Evolutionary conservation across 2,113 vertebrate genomes (phyloP).

Genomic region (Paradisaea rubra): DNA sequence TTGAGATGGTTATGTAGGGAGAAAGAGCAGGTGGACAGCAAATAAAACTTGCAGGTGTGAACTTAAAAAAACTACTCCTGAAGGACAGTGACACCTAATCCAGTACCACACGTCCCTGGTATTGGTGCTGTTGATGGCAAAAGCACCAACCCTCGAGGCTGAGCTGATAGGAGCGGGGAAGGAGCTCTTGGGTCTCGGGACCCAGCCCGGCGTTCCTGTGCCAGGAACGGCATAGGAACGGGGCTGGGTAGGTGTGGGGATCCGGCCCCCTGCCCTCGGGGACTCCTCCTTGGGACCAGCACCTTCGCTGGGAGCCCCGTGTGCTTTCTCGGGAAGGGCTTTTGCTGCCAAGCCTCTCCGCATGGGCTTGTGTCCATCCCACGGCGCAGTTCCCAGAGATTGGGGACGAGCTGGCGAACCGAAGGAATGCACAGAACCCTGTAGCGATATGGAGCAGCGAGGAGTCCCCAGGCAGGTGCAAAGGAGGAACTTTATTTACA

Average conservation of each 20-base stretch:
- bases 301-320: not conserved
- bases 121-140: not conserved
- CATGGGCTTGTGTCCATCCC: rapidly evolving
- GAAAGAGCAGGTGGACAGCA: not conserved
- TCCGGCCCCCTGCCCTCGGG: too few relatives aligned
- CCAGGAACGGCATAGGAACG: too few relatives aligned
- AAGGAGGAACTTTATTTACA: too few relatives aligned
- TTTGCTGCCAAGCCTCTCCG: not conserved
- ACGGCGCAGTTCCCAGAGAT: rapidly evolving
- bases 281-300: not conserved
- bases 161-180: not conserved
- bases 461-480: too few relatives aligned
- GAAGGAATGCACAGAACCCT: rapidly evolving
- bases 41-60: not conserved
- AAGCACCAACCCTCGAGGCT: rapidly evolving
- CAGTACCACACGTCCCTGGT: rapidly evolving
- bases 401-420: rapidly evolving
- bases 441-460: too few relatives aligned
- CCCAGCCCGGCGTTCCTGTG: not conserved
- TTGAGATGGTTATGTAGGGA: not conserved
- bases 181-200: too few relatives aligned
- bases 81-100: rapidly evolving
- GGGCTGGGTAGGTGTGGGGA: too few relatives aligned
- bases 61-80: not conserved
- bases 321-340: rapidly evolving